phyloP scores from a whole-genome alignment of 2,888 invertebrate species.

The Molanna angustata region DNA sequence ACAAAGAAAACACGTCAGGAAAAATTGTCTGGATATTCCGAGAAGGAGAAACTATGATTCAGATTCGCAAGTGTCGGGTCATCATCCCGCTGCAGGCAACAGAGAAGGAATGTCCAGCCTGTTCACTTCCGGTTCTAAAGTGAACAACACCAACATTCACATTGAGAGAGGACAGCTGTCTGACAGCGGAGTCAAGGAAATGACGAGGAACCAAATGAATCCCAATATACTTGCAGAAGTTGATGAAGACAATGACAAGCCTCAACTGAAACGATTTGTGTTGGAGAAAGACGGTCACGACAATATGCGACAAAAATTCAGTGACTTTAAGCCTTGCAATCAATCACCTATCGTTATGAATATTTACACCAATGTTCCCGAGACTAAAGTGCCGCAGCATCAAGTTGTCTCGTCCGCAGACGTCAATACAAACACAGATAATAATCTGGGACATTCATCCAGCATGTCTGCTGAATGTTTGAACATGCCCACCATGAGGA shows the following conservation, averaged over 20 bases:
- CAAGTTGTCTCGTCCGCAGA: conserved; percentile 47
- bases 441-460: conserved; percentile 42
- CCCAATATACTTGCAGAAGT: conserved; percentile 64
- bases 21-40: conserved; percentile 68
- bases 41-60: conserved; percentile 58
- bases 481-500: conserved; percentile 53
- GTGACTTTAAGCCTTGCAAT: conserved; percentile 42
- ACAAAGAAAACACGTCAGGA: conserved; percentile 71
- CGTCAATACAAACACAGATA: conserved; percentile 2
- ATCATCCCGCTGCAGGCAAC: conserved; percentile 49
- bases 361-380: conserved; percentile 63
- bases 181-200: conserved; percentile 56
- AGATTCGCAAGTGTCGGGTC: conserved; percentile 50
- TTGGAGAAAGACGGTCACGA: conserved; percentile 35
- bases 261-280: conserved; percentile 30
- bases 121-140: conserved; percentile 69
- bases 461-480: conserved; percentile 52
- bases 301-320: conserved; percentile 40
- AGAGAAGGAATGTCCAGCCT: conserved; percentile 59
- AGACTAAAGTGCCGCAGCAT: conserved; percentile 60
- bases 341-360: conserved; percentile 51
- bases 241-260: conserved; percentile 49
- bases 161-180: conserved; percentile 53
- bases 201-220: conserved; percentile 55
- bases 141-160: conserved; percentile 79